These are phyloP conservation scores for Azemiops feae DNA, from an alignment of 2,113 vertebrate species.

Conservation along the genomic window DNA sequence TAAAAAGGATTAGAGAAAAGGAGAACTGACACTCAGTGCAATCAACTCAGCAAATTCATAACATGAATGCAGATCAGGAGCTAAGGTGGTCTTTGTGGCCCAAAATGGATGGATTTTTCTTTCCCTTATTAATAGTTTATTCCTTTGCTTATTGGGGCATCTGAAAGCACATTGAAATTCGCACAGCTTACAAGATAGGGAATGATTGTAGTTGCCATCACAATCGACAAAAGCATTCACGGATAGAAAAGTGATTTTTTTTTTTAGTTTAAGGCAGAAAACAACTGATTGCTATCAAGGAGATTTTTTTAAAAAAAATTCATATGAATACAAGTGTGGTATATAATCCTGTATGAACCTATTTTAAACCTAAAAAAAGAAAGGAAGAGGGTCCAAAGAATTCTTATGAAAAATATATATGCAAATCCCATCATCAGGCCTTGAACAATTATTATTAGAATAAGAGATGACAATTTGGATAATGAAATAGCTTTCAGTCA, in stretches of 20 bases:
- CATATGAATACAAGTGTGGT: neutral
- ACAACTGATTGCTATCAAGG: neutral
- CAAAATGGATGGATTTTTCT: neutral
- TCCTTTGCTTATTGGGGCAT: neutral
- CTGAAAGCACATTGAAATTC: neutral
- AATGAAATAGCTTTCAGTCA: slow-evolving; percentile 11
- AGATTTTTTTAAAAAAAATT: neutral
- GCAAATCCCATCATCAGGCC: neutral
- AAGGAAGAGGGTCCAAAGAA: neutral
- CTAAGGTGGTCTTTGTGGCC: too few species aligned
- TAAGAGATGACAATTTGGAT: slow-evolving; percentile 19
- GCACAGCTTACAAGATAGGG: neutral
- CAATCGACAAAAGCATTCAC: neutral
- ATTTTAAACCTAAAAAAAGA: neutral
- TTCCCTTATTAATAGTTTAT: neutral
- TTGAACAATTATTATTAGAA: slow-evolving; percentile 13
- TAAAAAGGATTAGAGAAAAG: neutral
- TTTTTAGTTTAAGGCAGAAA: neutral
- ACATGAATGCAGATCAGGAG: too few species aligned
- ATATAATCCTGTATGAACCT: neutral
- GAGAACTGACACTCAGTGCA: neutral
- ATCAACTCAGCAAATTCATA: neutral
- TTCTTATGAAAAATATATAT: neutral
- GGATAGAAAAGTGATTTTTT: neutral
- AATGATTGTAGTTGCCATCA: neutral